Base-by-base conservation (phyloP, 2,113 vertebrate genomes). In the Alouatta palliata region DNA sequence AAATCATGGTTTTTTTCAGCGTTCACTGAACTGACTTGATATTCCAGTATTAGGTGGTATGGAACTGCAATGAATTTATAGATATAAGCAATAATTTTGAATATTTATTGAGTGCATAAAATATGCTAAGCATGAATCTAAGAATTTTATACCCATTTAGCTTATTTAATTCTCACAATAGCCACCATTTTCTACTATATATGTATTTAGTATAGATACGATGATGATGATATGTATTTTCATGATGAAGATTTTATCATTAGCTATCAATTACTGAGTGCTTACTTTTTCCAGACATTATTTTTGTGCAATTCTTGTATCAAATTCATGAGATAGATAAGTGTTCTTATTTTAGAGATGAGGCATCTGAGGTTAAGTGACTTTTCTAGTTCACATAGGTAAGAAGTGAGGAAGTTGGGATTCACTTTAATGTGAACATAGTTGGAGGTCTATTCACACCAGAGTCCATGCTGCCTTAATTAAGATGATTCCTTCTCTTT, bases 1-100 rank as follows among this genome's bases (percentile, higher is more conserved):
- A 97, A 96, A 94, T 94, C 21, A 73, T 68, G 21, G 68, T 95
- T 64, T 77, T 77, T 68, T 91, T 91, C 77, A 86, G 37, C 70
- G 17, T 40, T 96, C 45, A 88, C 32, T 93, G 37, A 91, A 81
- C 27, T 66, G n/a, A 77, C 37, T 90, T 96, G 71, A 85, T 92
- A 84, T 56, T 95, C 11, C 61, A 88, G 32, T 45, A 84, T 70
- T 64, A 86, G 49, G 32, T 94, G 71, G 71, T 66, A 88, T 95
- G 58, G 94, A 64, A 77, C 0, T 56, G 8, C 27, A 76, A 27
- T 92, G 32, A 40, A 25, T 68, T 86, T 90, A 80, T 4, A 87
- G 20, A 52, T 71, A 1, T 68, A 94, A 94, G 90, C 17, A 79
- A 25, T 52, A 77, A 79, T 61, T 71, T 84, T 64, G 9, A 93